Base-by-base conservation (phyloP, 2,113 vertebrate species). In the Silurus meridionalis region DNA sequence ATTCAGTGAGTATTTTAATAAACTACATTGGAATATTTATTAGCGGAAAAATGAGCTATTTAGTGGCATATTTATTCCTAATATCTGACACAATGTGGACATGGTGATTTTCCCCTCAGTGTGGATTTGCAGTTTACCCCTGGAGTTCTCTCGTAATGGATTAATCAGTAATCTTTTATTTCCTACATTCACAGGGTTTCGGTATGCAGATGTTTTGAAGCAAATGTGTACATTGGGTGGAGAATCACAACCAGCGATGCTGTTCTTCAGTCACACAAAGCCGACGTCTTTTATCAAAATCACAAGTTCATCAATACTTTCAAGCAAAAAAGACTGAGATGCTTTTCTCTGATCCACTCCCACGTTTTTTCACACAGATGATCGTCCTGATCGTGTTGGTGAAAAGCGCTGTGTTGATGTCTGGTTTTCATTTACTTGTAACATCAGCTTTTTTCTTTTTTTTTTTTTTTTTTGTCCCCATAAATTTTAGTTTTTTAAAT, bases 1-100 rank as follows among this genome's bases (percentile, higher is more conserved):
- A 99, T 93, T 99, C 98, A 95, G 98, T 99, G 91, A 95, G 96
- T 90, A 21, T 50, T 9, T 13, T 6, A 11, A 13, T 50, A 50
- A 52, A 52, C n/a, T 10, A 52, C 37, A 37, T 2, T 37, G 8
- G 17, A 74, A 52, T 5, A 74, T 52, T 4, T 50, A 17, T 37
- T 17, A 74, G 46, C 19, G 52, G 50, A 11, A 23, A 50, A 17
- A 21, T 72, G 23, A 23, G 5, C 4, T 0, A 8, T 21, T 72
- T 19, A 72, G 9, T 8, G 48, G 67, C 15, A 71, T 1, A 37
- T 69, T 69, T 37, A 37, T 37, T 37, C 14, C 37, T 69, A 17
- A 64, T 15, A 37, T 37, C 4, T 71, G 37, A 71, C 28, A 17
- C 7, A 46, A 2, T 37, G 2, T 8, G 28, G 19, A 71, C 13